A percentile compares a stretch with the other conserved stretches of the same genome.
Conservation (phyloP, 2,797 vertebrate species). For the Eremophila alpestris region DNA sequence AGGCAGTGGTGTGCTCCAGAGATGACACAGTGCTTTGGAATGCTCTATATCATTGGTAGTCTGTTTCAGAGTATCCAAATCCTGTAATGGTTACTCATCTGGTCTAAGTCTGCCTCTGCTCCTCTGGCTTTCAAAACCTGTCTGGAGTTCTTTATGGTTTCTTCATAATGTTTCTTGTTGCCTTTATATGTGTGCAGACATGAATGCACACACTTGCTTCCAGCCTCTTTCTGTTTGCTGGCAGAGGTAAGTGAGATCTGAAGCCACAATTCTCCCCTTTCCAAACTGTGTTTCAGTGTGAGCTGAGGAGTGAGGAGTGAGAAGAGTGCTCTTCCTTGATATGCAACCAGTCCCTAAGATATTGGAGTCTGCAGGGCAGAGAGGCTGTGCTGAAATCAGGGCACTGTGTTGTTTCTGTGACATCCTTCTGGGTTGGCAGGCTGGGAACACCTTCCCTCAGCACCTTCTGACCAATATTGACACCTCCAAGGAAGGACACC, state of each 20-base stretch:
- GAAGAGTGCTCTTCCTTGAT: neutral
- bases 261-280: neutral
- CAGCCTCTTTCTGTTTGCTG: neutral
- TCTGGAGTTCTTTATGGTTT: neutral
- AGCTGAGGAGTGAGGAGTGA: neutral
- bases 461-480: neutral
- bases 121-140: neutral
- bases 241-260: neutral
- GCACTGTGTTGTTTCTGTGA: neutral
- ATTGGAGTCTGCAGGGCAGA: neutral
- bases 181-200: neutral
- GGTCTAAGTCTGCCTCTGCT: neutral
- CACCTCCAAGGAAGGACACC: neutral
- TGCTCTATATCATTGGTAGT: neutral
- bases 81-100: neutral
- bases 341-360: neutral
- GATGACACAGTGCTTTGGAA: neutral
- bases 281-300: neutral
- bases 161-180: neutral
- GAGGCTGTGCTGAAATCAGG: neutral
- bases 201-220: rapidly evolving
- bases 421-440: neutral
- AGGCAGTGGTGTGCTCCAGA: neutral
- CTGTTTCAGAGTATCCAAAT: neutral
- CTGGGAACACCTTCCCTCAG: neutral